These are phyloP conservation scores for Tenthredo mesomela DNA, from an alignment of 2,888 invertebrate genomes.

Conservation along the genomic window DNA sequence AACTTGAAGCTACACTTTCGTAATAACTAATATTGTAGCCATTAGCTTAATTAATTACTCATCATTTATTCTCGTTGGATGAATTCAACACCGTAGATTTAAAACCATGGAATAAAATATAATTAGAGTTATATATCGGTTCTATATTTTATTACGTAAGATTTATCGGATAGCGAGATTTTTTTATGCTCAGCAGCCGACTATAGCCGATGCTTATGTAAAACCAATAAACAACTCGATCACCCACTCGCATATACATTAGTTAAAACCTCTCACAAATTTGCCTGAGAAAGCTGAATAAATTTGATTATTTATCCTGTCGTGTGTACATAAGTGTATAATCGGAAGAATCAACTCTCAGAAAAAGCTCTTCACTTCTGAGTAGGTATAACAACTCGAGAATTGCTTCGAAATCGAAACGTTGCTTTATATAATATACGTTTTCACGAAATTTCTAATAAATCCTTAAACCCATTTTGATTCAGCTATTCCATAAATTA, in stretches of 20 bases:
- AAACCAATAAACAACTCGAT: neutral
- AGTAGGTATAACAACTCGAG: slow-evolving; percentile 5
- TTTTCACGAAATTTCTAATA: neutral
- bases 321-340: slow-evolving; percentile 62
- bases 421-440: neutral
- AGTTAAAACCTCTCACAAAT: slow-evolving; percentile 62
- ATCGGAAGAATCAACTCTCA: slow-evolving; percentile 77
- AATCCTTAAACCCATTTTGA: neutral
- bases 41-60: neutral
- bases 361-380: slow-evolving; percentile 78
- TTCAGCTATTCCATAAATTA: neutral
- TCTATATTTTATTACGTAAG: neutral
- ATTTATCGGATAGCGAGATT: neutral
- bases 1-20: neutral
- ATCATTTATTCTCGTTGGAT: neutral
- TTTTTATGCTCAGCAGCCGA: neutral
- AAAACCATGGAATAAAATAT: neutral
- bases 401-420: neutral
- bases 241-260: neutral
- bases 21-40: neutral
- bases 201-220: neutral
- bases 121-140: neutral
- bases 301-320: neutral
- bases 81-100: neutral
- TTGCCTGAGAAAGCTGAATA: slow-evolving; percentile 64